A percentile compares a stretch with the other conserved stretches of the same genome.
Evolutionary conservation across 2,113 vertebrate genomes (phyloP).

Genomic region (Hydrolagus affinis): DNA sequence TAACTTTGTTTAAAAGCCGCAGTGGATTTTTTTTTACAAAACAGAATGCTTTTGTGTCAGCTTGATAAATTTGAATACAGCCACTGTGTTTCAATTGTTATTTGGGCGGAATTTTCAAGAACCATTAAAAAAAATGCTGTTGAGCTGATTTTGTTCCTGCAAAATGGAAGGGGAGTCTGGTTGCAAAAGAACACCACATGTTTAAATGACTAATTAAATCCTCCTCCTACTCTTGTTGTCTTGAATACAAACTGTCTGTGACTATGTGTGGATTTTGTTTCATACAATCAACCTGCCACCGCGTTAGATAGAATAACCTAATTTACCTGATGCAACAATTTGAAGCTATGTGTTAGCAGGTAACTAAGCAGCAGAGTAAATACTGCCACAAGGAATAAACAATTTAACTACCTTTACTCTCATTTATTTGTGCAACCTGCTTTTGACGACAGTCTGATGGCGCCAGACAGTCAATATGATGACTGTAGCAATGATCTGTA

Average conservation of each 20-base stretch:
- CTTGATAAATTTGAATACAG: not conserved
- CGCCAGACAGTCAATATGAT: no score
- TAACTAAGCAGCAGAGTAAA: conserved; percentile 6
- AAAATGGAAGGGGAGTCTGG: not conserved
- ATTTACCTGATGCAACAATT: not conserved
- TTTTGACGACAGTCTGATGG: no score
- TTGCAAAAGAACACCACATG: conserved; percentile 7
- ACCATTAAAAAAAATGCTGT: not conserved
- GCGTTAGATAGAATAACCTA: conserved; percentile 16
- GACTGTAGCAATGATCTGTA: no score
- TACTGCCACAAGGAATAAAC: not conserved
- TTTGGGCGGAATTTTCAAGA: not conserved
- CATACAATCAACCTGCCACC: not conserved
- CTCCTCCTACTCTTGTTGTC: not conserved
- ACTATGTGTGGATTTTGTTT: conserved; percentile 21
- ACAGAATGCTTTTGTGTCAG: not conserved
- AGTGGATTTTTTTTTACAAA: conserved; percentile 11
- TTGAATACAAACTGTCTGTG: not conserved
- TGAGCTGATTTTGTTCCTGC: not conserved
- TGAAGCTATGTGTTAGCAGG: not conserved
- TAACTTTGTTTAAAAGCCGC: not conserved
- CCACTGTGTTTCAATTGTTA: not conserved
- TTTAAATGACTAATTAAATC: conserved; percentile 14
- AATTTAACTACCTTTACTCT: not conserved
- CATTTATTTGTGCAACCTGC: not conserved